These are phyloP conservation scores for Megalops cyprinoides DNA, from an alignment of 2,797 vertebrate genomes.

Conservation along the genomic window DNA sequence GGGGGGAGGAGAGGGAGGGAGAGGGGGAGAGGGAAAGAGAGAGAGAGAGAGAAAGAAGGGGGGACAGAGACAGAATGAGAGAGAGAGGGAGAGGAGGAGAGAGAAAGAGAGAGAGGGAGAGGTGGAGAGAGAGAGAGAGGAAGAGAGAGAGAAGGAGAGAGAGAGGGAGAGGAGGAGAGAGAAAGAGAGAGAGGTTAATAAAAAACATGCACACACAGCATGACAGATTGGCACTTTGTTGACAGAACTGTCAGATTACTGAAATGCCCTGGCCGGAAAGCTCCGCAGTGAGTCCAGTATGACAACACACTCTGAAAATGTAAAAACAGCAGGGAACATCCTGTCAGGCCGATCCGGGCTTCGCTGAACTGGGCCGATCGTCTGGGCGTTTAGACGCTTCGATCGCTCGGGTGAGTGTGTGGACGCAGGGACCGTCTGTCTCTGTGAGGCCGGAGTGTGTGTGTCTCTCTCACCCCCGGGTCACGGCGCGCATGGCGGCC, in stretches of 20 bases:
- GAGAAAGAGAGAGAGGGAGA: not conserved
- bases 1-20: constrained; percentile 31
- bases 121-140: constrained; percentile 20
- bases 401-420: too few relatives aligned
- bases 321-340: not conserved
- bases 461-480: not conserved
- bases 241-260: not conserved
- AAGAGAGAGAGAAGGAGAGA: constrained; percentile 28
- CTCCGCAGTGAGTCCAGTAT: not conserved
- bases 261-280: not conserved
- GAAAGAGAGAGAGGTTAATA: not conserved
- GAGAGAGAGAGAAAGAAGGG: not conserved
- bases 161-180: not conserved
- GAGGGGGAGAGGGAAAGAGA: constrained; percentile 5
- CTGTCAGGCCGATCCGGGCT: not conserved
- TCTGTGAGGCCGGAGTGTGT: too few relatives aligned
- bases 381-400: not conserved
- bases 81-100: constrained; percentile 29
- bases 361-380: not conserved
- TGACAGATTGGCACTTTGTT: not conserved
- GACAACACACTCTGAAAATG: too few relatives aligned
- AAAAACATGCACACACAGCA: not conserved
- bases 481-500: not conserved
- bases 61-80: constrained; percentile 24
- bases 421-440: too few relatives aligned